Percentiles rank a stretch among this genome's conserved stretches.
Conservation (phyloP, 2,888 invertebrate species). For the Salticus scenicus region DNA sequence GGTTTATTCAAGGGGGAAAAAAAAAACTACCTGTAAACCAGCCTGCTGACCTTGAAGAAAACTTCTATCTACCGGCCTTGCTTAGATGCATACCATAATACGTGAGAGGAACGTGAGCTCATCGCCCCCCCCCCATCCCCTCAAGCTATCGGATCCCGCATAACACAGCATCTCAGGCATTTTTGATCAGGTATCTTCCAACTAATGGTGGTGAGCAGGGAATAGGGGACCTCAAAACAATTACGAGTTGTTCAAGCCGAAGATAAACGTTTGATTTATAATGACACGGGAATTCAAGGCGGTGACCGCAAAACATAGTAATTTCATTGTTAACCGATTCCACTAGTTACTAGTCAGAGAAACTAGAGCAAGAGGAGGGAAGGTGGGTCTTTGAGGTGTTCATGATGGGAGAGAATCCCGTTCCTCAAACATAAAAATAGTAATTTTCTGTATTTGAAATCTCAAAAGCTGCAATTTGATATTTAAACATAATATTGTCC, state of each 20-base stretch:
- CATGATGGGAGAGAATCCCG: too few relatives aligned
- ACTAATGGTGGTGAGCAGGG: constrained; percentile 3
- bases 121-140: neutral
- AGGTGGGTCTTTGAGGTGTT: too few relatives aligned
- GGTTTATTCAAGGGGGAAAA: too few relatives aligned
- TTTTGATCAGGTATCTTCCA: constrained; percentile 15
- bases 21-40: neutral
- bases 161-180: neutral
- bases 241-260: neutral
- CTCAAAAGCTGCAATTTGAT: too few relatives aligned
- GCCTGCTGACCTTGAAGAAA: constrained; percentile 38
- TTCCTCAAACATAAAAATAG: too few relatives aligned
- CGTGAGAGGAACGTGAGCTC: neutral
- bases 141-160: neutral
- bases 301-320: constrained; percentile 8
- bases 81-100: neutral
- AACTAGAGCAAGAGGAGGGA: neutral
- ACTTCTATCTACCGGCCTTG: constrained; percentile 38
- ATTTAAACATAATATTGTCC: too few relatives aligned
- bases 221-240: neutral
- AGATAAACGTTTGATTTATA: neutral
- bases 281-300: constrained; percentile 2
- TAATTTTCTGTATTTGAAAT: too few relatives aligned
- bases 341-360: neutral
- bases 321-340: constrained; percentile 10